phyloP scores from a whole-genome alignment of 2,797 vertebrate genomes.

The Thripadectes ignobilis region DNA sequence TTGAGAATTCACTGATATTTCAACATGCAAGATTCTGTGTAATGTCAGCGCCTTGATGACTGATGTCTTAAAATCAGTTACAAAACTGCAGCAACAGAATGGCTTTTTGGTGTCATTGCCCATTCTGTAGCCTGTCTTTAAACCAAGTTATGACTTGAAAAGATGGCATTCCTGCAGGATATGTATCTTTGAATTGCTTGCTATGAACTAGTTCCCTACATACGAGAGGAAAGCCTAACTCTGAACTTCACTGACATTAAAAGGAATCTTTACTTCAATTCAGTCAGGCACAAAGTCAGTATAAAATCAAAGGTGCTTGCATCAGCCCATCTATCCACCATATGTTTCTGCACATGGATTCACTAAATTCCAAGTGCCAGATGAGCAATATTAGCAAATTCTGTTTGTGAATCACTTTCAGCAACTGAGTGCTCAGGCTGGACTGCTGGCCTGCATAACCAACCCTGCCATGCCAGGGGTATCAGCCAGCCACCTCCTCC shows the following conservation, averaged over 20 bases:
- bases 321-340: not conserved
- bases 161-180: not conserved
- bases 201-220: not conserved
- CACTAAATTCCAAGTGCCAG: not conserved
- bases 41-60: not conserved
- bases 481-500: fast-evolving
- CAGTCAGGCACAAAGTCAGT: not conserved
- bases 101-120: not conserved
- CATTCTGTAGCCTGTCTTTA: not conserved
- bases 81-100: not conserved
- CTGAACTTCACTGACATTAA: not conserved
- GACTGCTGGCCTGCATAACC: not conserved
- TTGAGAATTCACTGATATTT: not conserved
- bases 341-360: not conserved
- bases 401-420: not conserved
- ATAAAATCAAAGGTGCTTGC: not conserved
- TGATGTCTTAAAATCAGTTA: not conserved
- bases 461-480: not conserved
- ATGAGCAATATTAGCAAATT: not conserved
- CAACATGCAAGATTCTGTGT: not conserved
- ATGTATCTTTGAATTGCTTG: not conserved
- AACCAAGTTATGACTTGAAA: not conserved
- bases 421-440: not conserved
- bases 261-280: not conserved
- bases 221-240: not conserved